Evolutionary conservation across 2,113 vertebrate species (phyloP), one percentile per base, ranked within the genome.

Genomic region (Pluvianellus socialis): DNA sequence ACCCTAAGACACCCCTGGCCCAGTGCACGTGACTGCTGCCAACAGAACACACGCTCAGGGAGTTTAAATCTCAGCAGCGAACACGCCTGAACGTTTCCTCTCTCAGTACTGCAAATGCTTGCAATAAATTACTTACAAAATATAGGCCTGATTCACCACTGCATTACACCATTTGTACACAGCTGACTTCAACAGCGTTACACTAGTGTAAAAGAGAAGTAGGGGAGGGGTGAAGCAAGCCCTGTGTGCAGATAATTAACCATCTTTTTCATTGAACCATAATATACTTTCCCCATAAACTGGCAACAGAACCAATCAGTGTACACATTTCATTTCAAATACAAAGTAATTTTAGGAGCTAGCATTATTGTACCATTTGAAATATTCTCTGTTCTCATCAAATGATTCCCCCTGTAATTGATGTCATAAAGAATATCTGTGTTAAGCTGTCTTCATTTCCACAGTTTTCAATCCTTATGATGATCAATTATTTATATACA

Each of bases 401-500:
- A 98, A 97, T 98, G 96, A 98, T 97, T 97, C 96, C 96, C 92
- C 66, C 96, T 96, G 92, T 98, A 98, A 98, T 98, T 98, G 98
- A 98, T 98, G 97, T 98, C 98, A 97, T 98, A 98, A 98, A 98
- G 97, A 98, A 98, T 98, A 98, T 98, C 97, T 97, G 82, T 97
- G 97, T 98, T 98, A 98, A 97, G 97, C 97, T 98, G 97, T 97
- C 96, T 96, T 98, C 96, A 95, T 96, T 98, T 98, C 97, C 96
- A 98, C 82, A 89, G 96, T 98, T 98, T 97, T 97, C 96, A 97
- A 96, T 97, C 97, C 97, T 97, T 96, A 96, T 95, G 97, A 97
- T 98, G 97, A 98, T 98, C 98, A 98, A 98, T 98, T 98, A 98
- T 98, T 98, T 98, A 98, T 94, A 96, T 95, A 97, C 94, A 96